A percentile compares a stretch with the other conserved stretches of the same genome.
phyloP scores from a whole-genome alignment of 1,140 invertebrate species.

The Dendroctonus valens region DNA sequence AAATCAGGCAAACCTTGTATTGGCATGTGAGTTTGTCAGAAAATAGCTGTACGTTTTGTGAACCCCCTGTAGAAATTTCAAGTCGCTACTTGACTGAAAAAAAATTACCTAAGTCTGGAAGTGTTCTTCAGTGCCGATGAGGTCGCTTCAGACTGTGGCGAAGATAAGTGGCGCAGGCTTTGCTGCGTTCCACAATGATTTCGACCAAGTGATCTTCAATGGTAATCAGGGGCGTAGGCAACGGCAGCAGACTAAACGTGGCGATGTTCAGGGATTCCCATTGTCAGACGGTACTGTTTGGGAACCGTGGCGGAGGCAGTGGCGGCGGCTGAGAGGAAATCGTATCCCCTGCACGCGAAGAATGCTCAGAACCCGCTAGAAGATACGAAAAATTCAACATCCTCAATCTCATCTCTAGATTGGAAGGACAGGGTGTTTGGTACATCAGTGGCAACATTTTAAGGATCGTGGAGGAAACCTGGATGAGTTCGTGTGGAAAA shows the following conservation, averaged over 20 bases:
- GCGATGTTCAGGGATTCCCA: conserved; percentile 62
- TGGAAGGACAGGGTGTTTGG: too few species aligned
- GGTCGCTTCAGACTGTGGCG: conserved; percentile 51
- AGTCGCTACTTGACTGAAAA: neutral
- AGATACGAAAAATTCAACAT: neutral
- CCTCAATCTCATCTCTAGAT: too few species aligned
- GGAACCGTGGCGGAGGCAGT: conserved; percentile 64
- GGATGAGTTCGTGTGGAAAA: too few species aligned
- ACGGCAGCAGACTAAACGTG: conserved; percentile 50
- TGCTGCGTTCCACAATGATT: conserved; percentile 54
- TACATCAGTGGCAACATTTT: too few species aligned
- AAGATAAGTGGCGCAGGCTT: conserved; percentile 55
- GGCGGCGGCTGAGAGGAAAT: conserved; percentile 58
- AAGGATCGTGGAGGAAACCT: too few species aligned
- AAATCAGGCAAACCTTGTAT: too few species aligned
- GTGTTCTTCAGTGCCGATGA: too few species aligned
- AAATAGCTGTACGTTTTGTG: too few species aligned
- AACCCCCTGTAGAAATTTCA: too few species aligned
- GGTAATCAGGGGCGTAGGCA: conserved; percentile 51
- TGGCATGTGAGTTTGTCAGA: too few species aligned
- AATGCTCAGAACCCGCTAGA: conserved; percentile 48
- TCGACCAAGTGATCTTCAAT: conserved; percentile 56
- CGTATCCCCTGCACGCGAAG: conserved; percentile 44
- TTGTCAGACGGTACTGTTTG: conserved; percentile 68
- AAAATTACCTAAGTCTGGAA: too few species aligned